Conservation (phyloP, 2,888 invertebrate species). For the Lamellibrachia satsuma region DNA sequence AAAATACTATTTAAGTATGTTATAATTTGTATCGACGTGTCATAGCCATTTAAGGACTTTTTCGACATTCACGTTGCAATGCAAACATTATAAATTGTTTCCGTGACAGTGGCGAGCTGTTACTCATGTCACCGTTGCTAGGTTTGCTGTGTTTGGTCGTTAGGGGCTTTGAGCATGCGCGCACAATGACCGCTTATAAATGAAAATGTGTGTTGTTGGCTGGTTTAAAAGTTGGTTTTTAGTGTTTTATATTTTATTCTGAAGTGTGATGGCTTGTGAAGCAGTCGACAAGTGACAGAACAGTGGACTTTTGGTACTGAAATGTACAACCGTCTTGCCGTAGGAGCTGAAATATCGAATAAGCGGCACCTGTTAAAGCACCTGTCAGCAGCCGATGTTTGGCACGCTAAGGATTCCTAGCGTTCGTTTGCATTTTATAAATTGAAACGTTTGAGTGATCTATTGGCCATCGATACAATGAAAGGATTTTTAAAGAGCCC, state of each 20-base stretch:
- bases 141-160: slow-evolving; percentile 23
- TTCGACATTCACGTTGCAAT: not conserved
- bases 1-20: too few species aligned
- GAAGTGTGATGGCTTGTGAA: not conserved
- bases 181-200: not conserved
- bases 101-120: not conserved
- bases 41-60: not conserved
- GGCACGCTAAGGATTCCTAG: not conserved
- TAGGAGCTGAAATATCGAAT: not conserved
- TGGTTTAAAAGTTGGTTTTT: slow-evolving; percentile 3
- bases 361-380: slow-evolving; percentile 8
- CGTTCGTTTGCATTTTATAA: not conserved
- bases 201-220: slow-evolving; percentile 6
- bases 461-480: slow-evolving; percentile 36
- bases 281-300: not conserved
- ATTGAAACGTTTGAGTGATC: not conserved
- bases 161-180: slow-evolving; percentile 2
- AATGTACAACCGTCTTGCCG: not conserved
- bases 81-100: not conserved
- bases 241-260: not conserved
- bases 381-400: slow-evolving; percentile 17
- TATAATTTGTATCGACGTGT: too few species aligned
- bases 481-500: slow-evolving; percentile 60
- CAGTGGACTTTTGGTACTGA: not conserved
- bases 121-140: not conserved